phyloP scores from a whole-genome alignment of 2,797 vertebrate genomes.

The Acipenser transmontanus region DNA sequence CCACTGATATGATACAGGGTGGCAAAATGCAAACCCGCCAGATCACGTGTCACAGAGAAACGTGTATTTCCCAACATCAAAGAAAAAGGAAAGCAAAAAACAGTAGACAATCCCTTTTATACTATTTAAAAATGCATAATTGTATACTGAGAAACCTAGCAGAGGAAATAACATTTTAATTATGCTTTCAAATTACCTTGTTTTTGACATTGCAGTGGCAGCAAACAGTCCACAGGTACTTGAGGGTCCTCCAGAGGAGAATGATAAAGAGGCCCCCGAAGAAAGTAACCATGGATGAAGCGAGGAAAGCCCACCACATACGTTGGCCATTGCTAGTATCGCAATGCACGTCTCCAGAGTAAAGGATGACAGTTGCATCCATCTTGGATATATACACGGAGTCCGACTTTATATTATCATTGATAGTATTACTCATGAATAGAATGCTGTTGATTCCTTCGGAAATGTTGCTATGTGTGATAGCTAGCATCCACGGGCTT shows the following conservation, averaged over 20 bases:
- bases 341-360: constrained; percentile 81
- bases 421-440: constrained; percentile 75
- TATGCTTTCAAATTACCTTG: constrained; percentile 67
- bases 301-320: constrained; percentile 99
- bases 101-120: no score
- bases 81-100: no score
- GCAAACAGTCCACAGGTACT: constrained; percentile 96
- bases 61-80: no score
- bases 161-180: background rate
- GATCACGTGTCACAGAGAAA: no score
- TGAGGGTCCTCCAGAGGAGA: constrained; percentile 92
- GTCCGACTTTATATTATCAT: constrained; percentile 60
- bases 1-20: no score
- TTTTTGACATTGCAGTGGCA: constrained; percentile 85
- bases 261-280: constrained; percentile 98
- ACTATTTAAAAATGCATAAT: no score
- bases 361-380: constrained; percentile 75
- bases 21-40: no score
- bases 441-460: constrained; percentile 56
- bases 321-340: constrained; percentile 81
- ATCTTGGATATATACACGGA: constrained; percentile 85
- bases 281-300: constrained; percentile 98
- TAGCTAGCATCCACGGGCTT: constrained; percentile 74
- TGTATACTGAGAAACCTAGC: no score
- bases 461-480: constrained; percentile 83